Base-by-base conservation (phyloP, 2,888 invertebrate genomes). In the Therioaphis trifolii region DNA sequence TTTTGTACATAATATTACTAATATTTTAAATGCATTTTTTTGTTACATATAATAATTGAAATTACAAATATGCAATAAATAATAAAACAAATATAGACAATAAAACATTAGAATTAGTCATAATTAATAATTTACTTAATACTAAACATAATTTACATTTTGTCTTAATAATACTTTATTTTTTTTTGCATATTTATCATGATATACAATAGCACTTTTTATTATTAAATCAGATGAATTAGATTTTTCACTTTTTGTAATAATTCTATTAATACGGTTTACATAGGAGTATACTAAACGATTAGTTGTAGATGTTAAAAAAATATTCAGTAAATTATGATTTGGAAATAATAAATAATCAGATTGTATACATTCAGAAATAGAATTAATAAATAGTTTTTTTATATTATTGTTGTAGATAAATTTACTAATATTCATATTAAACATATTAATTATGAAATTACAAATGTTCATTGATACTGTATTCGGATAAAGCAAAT, bases 351-450 rank as follows among this genome's bases (percentile, higher is more conserved):
- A 27, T 0, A 61, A 61, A 18, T 61, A n/a, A 40, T 40, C 21
- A 68, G 21, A 18, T 21, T n/a, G 40, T 68, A 68, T 40, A 40
- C 40, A 7, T 24, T 58, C 12, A 24, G 29, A 18, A 29, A 29
- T 63, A 7, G 29, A 29, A 35, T 29, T 29, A 29, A 29, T 63
- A 63, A 5, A 29, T 7, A 4, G 29, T 1, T 15, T 7, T 5
- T 66, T 35, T 35, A n/a, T 18, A 9, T 66, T 66, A 40, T 27
- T 12, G 4, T 61, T 61, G 18, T 40, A 66, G 18, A 66, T 43
- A 69, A 69, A 69, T 21, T 69, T 63, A 29, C 29, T 7, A 63
- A 63, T 29, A 63, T 63, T 63, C 1, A 35, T 15, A 63, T 63
- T 63, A 35, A 63, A 63, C 15, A 63, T 63, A 14, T 63, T 18